phyloP scores from a whole-genome alignment of 2,797 vertebrate genomes.

The Anabacerthia variegaticeps region DNA sequence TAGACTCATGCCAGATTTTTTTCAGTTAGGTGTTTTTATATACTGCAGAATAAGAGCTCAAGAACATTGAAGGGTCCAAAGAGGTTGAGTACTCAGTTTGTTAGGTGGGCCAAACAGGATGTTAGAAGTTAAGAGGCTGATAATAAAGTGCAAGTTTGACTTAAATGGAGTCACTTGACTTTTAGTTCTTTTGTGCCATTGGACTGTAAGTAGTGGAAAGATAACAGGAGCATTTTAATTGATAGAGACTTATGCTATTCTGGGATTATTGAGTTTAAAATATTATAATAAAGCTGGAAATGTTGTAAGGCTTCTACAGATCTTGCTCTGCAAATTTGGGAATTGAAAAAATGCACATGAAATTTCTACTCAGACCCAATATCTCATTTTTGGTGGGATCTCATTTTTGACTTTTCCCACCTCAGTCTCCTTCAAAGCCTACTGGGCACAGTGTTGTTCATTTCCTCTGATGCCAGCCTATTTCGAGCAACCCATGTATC shows the following conservation, averaged over 20 bases:
- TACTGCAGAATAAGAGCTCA: not conserved
- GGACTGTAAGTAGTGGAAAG: not conserved
- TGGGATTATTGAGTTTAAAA: not conserved
- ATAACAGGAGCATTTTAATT: not conserved
- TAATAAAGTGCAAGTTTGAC: not conserved
- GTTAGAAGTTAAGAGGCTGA: not conserved
- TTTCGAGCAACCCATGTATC: not conserved
- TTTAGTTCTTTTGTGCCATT: not conserved
- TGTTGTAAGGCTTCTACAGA: slow-evolving; percentile 22
- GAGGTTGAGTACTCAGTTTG: not conserved
- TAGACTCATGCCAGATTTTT: not conserved
- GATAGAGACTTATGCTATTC: not conserved
- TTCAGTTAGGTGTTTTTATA: not conserved
- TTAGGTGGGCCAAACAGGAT: not conserved
- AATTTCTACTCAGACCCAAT: slow-evolving; percentile 1
- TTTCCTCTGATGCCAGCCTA: slow-evolving; percentile 7
- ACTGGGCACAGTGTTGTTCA: not conserved
- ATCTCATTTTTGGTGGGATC: slow-evolving; percentile 22
- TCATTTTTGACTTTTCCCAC: not conserved
- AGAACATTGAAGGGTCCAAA: not conserved
- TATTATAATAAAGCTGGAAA: slow-evolving; percentile 6
- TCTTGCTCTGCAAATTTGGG: slow-evolving; percentile 27
- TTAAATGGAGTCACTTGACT: not conserved
- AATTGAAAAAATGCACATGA: slow-evolving; percentile 8
- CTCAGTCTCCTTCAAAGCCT: not conserved